Conservation (phyloP, 2,113 vertebrate species). For the Irena cyanogastra region DNA sequence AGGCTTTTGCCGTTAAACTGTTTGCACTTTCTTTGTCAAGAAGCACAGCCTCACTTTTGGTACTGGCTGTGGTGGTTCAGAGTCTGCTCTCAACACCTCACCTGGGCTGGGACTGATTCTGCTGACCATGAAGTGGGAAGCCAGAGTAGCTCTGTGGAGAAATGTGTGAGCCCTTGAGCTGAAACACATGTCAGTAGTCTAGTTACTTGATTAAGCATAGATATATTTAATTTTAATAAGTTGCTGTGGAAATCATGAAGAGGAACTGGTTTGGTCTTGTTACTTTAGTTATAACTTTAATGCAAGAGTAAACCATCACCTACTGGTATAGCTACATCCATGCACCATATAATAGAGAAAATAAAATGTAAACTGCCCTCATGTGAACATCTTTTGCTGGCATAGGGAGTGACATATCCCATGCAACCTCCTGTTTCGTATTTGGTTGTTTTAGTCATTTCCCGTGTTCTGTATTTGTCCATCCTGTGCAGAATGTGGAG, state of each 20-base stretch:
- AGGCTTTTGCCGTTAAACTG: background rate
- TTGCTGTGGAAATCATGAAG: background rate
- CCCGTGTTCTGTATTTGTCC: background rate
- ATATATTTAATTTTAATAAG: background rate
- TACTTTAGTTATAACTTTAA: background rate
- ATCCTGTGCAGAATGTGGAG: background rate
- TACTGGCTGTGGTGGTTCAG: background rate
- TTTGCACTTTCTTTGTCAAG: background rate
- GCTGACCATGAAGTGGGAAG: background rate
- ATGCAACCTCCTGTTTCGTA: background rate
- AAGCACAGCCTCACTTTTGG: background rate
- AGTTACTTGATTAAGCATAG: background rate
- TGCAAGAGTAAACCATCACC: background rate
- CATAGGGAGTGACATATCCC: background rate
- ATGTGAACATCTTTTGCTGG: background rate
- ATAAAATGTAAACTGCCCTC: background rate
- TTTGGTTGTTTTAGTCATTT: conserved; percentile 20
- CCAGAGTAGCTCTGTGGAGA: background rate
- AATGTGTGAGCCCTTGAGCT: background rate
- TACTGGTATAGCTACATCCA: background rate
- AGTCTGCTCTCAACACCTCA: background rate
- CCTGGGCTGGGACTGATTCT: background rate
- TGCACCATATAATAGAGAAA: background rate
- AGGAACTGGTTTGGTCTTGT: background rate
- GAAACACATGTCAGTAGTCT: background rate